Evolutionary conservation across 2,888 invertebrate species (phyloP), one percentile per base, ranked within the genome.

Genomic region (Tribolium freemani): DNA sequence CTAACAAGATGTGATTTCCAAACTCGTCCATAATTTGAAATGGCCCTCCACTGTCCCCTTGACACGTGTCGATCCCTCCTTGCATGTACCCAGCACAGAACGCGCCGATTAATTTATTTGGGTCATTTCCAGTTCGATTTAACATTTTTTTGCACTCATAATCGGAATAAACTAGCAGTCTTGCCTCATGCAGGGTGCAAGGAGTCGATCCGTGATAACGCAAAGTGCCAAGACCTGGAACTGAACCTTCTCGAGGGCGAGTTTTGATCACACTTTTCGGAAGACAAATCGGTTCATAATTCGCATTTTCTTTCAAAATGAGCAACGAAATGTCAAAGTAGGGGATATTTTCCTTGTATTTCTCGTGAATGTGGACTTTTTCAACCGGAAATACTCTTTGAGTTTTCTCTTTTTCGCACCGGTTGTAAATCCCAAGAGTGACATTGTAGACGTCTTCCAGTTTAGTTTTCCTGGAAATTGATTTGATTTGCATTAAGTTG

Each of bases 11-110:
- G 80, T 89, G 90, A 83, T 86, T 88, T 72, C 90, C 90, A 70
- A 88, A 87, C 2, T 75, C 71, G 44, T 79, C 79, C 21, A 80
- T 66, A n/a, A 78, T 56, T 77, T 83, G 82, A 8, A 96, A 87
- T 16, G 96, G 96, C 9, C 96, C 91, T 56, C 94, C 94, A 83
- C 93, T 94, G 86, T 94, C 93, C n/a, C 93, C 94, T 93, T 93
- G 91, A 80, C 92, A 92, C 0, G 91, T 90, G 79, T 92, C 92
- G 61, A 88, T 89, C 73, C 84, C 90, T 85, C 84, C 90, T 87
- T 70, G 87, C 84, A 83, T 87, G 88, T 85, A 86, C 0, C 86
- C 86, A 76, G 92, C 92, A 82, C 93, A 93, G 73, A 86, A 84
- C 3, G 84, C 88, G 50, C 83, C 79, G 30, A 74, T 76, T 0